Evolutionary conservation across 2,113 vertebrate genomes (phyloP).

Genomic region (Cranoglanis bouderius): DNA sequence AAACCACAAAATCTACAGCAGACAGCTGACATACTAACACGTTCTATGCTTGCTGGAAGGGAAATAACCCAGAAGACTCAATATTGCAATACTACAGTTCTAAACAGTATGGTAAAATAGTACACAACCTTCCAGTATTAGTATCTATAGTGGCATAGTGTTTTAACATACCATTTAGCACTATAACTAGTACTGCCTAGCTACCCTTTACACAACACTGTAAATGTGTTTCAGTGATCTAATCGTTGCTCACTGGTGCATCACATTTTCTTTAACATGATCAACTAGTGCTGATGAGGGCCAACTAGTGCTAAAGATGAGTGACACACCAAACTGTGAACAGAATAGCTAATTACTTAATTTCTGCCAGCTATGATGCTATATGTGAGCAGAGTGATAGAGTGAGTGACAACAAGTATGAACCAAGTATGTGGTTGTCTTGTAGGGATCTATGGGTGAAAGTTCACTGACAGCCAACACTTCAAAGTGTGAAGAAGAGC

Average conservation of each 20-base stretch:
- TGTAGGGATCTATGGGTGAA: conserved; percentile 78
- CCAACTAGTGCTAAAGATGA: background rate
- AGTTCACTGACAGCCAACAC: conserved; percentile 78
- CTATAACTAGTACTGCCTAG: background rate
- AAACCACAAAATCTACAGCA: conserved; percentile 16
- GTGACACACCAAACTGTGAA: background rate
- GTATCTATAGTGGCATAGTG: background rate
- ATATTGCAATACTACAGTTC: background rate
- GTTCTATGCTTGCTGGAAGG: background rate
- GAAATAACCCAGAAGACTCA: background rate
- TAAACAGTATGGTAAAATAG: background rate
- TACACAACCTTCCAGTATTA: background rate
- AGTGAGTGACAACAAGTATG: background rate
- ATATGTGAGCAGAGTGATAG: background rate
- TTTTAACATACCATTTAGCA: background rate
- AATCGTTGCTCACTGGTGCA: background rate
- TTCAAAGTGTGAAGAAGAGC: conserved; percentile 80
- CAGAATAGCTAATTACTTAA: background rate
- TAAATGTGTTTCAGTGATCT: background rate
- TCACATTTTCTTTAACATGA: background rate
- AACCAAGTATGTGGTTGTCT: background rate
- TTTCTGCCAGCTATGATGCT: background rate
- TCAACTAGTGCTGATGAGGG: background rate
- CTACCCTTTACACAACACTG: background rate
- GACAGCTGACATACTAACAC: background rate